Base-by-base conservation (phyloP, 1,140 invertebrate genomes). In the Pseudobourletiella spinata region DNA sequence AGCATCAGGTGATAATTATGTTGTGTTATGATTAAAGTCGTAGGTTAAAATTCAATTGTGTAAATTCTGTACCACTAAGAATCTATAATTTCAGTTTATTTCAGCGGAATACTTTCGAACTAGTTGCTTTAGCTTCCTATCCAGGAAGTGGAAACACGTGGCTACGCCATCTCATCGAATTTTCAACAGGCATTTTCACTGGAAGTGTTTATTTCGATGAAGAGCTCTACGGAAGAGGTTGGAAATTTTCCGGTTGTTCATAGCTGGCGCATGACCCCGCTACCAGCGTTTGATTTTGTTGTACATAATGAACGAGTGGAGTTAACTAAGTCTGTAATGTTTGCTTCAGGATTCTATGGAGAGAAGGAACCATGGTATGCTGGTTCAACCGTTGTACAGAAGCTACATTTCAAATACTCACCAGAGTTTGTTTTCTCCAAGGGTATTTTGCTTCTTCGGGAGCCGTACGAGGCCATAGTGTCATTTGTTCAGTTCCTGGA, bases 71-170 rank as follows among this genome's bases (percentile, higher is more conserved):
- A n/a, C n/a, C n/a, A n/a, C n/a, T n/a, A n/a, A n/a, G n/a, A n/a
- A n/a, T n/a, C n/a, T n/a, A n/a, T n/a, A n/a, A 39, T 61, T 57
- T 3, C 2, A 66, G 64, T 8, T 26, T 66, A 29, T 62, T 32
- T 28, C 24, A 44, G 3, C 28, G 57, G 4, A 30, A 56, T 25
- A 55, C 67, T n/a, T 65, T 68, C 24, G 25, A 50, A 16, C 43
- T 63, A n/a, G 70, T 68, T 3, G 72, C 70, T 30, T 63, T 75
- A 0, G 69, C 71, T 1, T 74, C 73, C 4, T 71, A 69, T 42
- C 74, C 73, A 11, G 73, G 74, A 15, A 75, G 73, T 50, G 74
- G 74, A 43, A 76, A 75, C 46, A 76, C 74, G 0, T 76, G 74
- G 74, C 39, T 73, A 1, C 64, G 74, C 16, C 73, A 74, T 63